Evolutionary conservation across 2,888 invertebrate genomes (phyloP).

Genomic region (Limnephilus auricula): DNA sequence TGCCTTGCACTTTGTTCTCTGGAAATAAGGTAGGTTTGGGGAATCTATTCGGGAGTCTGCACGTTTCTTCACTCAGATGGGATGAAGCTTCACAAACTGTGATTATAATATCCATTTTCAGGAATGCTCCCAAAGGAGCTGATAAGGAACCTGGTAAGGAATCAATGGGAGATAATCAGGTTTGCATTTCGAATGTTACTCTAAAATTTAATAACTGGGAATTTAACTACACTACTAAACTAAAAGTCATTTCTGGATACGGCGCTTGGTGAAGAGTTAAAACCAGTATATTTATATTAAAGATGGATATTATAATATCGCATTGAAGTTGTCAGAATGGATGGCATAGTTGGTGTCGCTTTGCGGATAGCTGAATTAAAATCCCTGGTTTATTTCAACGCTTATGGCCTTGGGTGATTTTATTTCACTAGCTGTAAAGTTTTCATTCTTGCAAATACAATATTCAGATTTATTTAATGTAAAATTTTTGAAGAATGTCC

Average conservation of each 20-base stretch:
- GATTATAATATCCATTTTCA: slow-evolving; percentile 26
- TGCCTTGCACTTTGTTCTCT: slow-evolving; percentile 56
- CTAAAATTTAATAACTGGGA: not conserved
- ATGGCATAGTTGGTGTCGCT: not conserved
- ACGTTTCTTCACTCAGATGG: not conserved
- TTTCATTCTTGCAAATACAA: too few relatives aligned
- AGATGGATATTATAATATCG: not conserved
- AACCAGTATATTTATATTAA: not conserved
- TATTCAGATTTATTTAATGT: too few relatives aligned
- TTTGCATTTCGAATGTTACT: not conserved
- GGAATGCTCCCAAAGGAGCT: not conserved
- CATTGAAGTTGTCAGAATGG: not conserved
- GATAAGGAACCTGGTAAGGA: not conserved
- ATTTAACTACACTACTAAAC: not conserved
- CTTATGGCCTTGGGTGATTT: too few relatives aligned
- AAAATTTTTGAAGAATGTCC: too few relatives aligned
- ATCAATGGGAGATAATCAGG: not conserved
- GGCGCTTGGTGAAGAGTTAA: not conserved
- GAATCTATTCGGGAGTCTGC: slow-evolving; percentile 39
- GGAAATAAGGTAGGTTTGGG: slow-evolving; percentile 24
- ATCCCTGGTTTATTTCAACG: not conserved
- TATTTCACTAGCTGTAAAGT: too few relatives aligned
- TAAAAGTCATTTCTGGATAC: too few relatives aligned
- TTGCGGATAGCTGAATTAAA: not conserved
- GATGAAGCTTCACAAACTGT: slow-evolving; percentile 48